Conservation (phyloP, 2,113 vertebrate species). For the Lamprologus sp. region DNA sequence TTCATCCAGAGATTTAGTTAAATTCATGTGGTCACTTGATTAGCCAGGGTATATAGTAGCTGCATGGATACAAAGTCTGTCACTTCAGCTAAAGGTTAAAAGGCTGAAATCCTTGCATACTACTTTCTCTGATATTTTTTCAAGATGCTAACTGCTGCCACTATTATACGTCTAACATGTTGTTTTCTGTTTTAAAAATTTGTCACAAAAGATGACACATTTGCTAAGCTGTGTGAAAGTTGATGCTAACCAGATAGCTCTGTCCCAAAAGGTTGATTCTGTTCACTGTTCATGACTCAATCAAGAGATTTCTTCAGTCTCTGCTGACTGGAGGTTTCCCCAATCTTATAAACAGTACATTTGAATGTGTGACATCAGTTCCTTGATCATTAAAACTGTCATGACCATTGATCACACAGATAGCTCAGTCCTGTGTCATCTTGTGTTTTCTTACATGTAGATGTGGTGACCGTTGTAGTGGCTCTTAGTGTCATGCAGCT, state of each 20-base stretch:
- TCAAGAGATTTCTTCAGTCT: background rate
- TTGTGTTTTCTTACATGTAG: background rate
- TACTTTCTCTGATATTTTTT: background rate
- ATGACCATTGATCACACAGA: background rate
- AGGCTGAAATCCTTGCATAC: background rate
- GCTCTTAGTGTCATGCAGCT: background rate
- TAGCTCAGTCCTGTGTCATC: background rate
- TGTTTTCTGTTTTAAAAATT: background rate
- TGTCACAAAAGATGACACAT: background rate
- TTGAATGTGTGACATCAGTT: background rate
- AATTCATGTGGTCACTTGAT: background rate
- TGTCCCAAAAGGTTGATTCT: background rate
- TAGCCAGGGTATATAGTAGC: background rate
- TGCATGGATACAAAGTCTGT: background rate
- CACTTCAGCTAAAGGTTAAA: accelerated
- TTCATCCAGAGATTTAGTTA: background rate
- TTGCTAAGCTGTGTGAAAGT: background rate
- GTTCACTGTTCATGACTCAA: background rate
- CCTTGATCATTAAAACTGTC: background rate
- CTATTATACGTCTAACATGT: accelerated
- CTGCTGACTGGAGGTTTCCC: background rate
- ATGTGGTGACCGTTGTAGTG: background rate
- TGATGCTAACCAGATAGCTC: background rate
- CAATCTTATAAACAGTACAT: background rate
- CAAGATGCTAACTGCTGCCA: background rate